Evolutionary conservation across 2,888 invertebrate species (phyloP), one percentile per base, ranked within the genome.

Genomic region (Dasysyrphus tricinctus): DNA sequence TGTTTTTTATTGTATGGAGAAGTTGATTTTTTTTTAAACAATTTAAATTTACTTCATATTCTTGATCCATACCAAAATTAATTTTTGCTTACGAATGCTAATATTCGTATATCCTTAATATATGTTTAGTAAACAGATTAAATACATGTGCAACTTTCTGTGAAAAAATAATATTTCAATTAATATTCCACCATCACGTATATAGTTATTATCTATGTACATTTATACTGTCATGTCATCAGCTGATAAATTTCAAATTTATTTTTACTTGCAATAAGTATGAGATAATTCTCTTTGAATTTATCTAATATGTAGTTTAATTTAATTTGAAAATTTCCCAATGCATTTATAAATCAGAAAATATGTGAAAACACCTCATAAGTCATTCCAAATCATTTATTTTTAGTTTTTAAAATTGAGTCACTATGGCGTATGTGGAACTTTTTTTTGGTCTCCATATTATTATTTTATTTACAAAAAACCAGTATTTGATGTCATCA

Each of bases 351-450:
- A 14, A 14, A 5, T 54, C 6, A 70, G 12, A 72, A 44, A 57
- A 42, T 3, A 42, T 3, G 14, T n/a, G 14, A 57, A 12, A 2
- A 59, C 39, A 49, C 19, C 19, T 59, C 32, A 29, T 54, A 32
- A 54, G 29, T 54, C 54, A 32, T 54, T 29, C n/a, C 7, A 7
- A 8, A 32, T n/a, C 3, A 54, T 32, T n/a, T 32, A 32, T 32
- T 54, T 29, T n/a, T 7, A 29, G 14, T 29, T 54, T 32, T 8
- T n/a, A 29, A 29, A 14, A 34, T 19, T 42, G 19, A 14, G 74
- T 12, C 54, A 75, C 80, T 63, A 44, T 61, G 61, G 34, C 80
- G 80, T 80, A 75, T 80, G 47, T 47, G 80, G 16, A 75, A 34
- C 54, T 19, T 75, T 75, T 74, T 63, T 63, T 7, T 14, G 8